These are phyloP conservation scores for Phacellophora camtschatica DNA, from an alignment of 30 jellyfish, hydroid and myxozoan genomes.

Conservation along the genomic window DNA sequence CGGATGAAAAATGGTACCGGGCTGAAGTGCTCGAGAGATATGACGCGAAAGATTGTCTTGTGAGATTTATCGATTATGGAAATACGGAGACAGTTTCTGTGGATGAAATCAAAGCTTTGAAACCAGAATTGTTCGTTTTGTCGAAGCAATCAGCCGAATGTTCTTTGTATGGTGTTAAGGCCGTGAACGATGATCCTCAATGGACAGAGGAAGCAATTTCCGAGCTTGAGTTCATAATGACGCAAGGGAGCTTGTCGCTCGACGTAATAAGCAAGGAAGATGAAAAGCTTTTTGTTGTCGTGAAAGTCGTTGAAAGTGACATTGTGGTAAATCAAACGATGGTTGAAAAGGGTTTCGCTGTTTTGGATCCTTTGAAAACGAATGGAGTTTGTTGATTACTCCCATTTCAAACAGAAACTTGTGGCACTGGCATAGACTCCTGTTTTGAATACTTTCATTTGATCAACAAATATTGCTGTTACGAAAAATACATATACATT, in stretches of 20 bases:
- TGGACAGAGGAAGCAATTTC: constrained; percentile 58
- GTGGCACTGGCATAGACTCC: too few relatives aligned
- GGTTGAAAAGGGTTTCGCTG: constrained; percentile 60
- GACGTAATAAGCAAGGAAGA: constrained; percentile 33
- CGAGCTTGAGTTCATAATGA: constrained; percentile 46
- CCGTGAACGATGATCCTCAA: constrained; percentile 6
- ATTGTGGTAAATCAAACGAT: constrained; percentile 43
- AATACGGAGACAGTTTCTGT: constrained; percentile 33
- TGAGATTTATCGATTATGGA: constrained; percentile 69
- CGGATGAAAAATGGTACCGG: constrained; percentile 66
- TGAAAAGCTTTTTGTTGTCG: constrained; percentile 1
- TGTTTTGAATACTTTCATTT: too few relatives aligned
- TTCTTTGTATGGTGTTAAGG: constrained; percentile 50
- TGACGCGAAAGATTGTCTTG: constrained; percentile 21
- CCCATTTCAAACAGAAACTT: too few relatives aligned
- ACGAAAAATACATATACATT: too few relatives aligned
- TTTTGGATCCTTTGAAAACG: not conserved
- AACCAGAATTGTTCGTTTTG: not conserved
- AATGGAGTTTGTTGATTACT: constrained; percentile 21
- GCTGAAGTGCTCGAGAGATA: constrained; percentile 29
- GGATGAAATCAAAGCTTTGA: constrained; percentile 12
- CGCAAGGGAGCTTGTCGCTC: constrained; percentile 16
- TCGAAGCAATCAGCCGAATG: constrained; percentile 61
- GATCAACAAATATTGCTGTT: too few relatives aligned
- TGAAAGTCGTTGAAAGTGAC: constrained; percentile 28